Percentiles rank a stretch among this genome's conserved stretches.
Evolutionary conservation across 2,888 invertebrate species (phyloP).

Genomic region (Synergus umbraculus): DNA sequence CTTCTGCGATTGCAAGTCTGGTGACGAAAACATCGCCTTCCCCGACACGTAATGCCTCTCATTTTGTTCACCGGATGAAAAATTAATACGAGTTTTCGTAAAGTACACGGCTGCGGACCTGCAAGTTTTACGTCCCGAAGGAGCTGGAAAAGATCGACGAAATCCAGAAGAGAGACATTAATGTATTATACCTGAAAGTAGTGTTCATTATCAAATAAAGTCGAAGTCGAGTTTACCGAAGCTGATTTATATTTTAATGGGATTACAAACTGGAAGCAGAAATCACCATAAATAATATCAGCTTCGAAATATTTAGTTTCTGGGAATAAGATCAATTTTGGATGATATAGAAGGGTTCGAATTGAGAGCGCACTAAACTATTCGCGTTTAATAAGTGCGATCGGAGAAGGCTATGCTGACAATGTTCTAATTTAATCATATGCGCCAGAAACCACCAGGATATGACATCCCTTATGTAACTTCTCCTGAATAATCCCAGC

Average conservation of each 20-base stretch:
- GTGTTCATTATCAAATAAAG: neutral
- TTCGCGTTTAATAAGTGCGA: slow-evolving; percentile 60
- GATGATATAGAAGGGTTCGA: neutral
- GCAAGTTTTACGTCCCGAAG: slow-evolving; percentile 50
- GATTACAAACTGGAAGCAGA: neutral
- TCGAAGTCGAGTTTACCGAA: neutral
- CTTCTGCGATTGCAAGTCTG: neutral
- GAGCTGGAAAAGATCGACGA: slow-evolving; percentile 42
- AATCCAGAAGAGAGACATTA: slow-evolving; percentile 41
- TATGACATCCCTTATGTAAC: slow-evolving; percentile 45
- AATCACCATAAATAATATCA: neutral
- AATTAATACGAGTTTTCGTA: slow-evolving; percentile 57
- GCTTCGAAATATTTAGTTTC: neutral
- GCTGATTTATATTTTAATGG: slow-evolving; percentile 39
- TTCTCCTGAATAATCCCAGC: slow-evolving; percentile 18
- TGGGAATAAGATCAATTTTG: neutral
- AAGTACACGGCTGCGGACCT: slow-evolving; percentile 44
- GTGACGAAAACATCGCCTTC: slow-evolving; percentile 18
- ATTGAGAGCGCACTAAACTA: slow-evolving; percentile 55
- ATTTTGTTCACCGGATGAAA: slow-evolving; percentile 47
- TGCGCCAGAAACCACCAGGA: slow-evolving; percentile 64
- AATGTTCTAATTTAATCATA: slow-evolving; percentile 74
- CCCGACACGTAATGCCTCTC: neutral
- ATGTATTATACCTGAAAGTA: slow-evolving; percentile 33
- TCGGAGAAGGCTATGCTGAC: slow-evolving; percentile 63